A percentile compares a stretch with the other conserved stretches of the same genome.
Evolutionary conservation across 2,888 invertebrate species (phyloP).

Genomic region (Octodonta nipae): DNA sequence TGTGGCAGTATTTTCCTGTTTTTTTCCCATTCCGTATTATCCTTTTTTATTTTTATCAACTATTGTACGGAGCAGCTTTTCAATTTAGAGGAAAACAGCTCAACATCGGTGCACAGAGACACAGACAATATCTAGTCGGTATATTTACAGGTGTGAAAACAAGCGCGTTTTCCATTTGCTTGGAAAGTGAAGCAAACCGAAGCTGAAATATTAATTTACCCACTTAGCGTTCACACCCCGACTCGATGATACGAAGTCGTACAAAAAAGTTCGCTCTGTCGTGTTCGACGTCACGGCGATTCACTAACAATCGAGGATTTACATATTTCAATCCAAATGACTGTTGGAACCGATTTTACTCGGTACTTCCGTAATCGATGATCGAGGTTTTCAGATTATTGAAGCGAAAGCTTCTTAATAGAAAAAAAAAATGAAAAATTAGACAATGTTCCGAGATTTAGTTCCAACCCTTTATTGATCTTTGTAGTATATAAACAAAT

Average conservation of each 20-base stretch:
- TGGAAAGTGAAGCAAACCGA: conserved; percentile 23
- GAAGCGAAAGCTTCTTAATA: too few species aligned
- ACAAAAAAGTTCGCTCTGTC: neutral
- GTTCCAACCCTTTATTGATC: too few species aligned
- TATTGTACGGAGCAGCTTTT: conserved; percentile 15
- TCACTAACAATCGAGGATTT: too few species aligned
- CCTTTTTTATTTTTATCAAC: conserved; percentile 11
- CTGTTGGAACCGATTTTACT: too few species aligned
- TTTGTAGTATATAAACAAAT: too few species aligned
- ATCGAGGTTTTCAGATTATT: too few species aligned
- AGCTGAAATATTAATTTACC: conserved; percentile 29
- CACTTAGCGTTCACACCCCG: conserved; percentile 23
- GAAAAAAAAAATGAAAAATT: too few species aligned
- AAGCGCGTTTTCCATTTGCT: conserved; percentile 24
- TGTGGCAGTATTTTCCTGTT: conserved; percentile 10
- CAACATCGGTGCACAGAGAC: neutral
- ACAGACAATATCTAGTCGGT: conserved; percentile 12
- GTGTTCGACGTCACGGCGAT: neutral
- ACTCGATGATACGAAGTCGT: neutral
- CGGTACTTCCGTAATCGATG: too few species aligned
- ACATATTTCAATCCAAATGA: too few species aligned
- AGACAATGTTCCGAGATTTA: too few species aligned
- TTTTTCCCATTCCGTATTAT: conserved; percentile 4
- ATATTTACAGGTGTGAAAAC: conserved; percentile 20
- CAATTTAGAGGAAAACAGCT: conserved; percentile 16